These are phyloP conservation scores for Scyliorhinus canicula DNA, from an alignment of 2,797 vertebrate genomes.

Conservation along the genomic window DNA sequence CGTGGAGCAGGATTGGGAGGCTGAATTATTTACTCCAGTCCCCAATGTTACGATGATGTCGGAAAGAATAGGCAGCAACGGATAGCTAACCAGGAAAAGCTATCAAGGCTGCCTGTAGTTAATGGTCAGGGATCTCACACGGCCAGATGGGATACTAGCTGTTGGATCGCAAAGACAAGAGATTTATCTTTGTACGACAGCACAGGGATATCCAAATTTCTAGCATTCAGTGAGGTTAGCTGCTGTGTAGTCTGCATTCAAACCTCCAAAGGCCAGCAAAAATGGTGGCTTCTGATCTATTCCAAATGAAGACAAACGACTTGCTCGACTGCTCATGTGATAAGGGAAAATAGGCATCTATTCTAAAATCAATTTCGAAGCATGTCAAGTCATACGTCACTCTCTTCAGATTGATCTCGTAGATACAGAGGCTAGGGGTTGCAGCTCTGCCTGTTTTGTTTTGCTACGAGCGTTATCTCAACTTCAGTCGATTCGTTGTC, in stretches of 20 bases:
- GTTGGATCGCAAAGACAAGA: neutral
- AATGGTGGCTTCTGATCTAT: neutral
- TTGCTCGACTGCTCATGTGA: neutral
- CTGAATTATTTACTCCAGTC: too few species aligned
- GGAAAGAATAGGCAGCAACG: neutral
- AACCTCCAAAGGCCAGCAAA: neutral
- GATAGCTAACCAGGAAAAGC: neutral
- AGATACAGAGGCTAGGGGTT: neutral
- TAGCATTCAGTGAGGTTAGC: neutral
- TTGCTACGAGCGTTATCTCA: neutral
- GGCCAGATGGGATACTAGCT: neutral
- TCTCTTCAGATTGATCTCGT: neutral
- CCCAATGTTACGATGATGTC: neutral
- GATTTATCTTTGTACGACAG: neutral
- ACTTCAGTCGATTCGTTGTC: neutral
- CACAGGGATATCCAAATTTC: neutral
- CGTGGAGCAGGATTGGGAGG: too few species aligned
- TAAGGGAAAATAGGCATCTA: neutral
- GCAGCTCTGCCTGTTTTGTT: neutral
- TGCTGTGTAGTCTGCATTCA: neutral
- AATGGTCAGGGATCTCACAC: neutral
- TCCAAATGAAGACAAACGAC: neutral
- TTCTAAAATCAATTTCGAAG: neutral
- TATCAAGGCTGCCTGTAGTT: neutral
- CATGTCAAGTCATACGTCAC: neutral